These are phyloP conservation scores for Drosophila nannoptera DNA, from an alignment of 1,140 invertebrate genomes.

Conservation along the genomic window DNA sequence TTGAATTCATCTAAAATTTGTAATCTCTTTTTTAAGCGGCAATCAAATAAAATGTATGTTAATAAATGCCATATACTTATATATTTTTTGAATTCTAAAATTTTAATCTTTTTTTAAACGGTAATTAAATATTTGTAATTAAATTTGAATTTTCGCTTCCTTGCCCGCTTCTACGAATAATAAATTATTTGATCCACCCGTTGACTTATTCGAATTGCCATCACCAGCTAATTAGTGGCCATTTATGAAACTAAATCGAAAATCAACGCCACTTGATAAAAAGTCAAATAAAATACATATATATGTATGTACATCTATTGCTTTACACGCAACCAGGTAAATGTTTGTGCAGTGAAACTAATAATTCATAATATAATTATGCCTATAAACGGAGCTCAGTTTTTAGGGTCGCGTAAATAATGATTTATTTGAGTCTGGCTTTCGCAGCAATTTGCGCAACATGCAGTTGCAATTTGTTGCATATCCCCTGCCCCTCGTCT, in stretches of 20 bases:
- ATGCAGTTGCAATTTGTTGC: slow-evolving; percentile 67
- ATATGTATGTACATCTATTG: slow-evolving; percentile 36
- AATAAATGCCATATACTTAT: too few species aligned
- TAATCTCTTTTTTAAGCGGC: background rate
- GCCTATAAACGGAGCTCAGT: too few species aligned
- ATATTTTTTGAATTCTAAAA: too few species aligned
- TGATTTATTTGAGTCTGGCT: slow-evolving; percentile 56
- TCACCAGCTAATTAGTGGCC: slow-evolving; percentile 46
- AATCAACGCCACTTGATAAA: slow-evolving; percentile 55
- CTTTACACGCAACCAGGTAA: slow-evolving; percentile 38
- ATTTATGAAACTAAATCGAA: slow-evolving; percentile 44
- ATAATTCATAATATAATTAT: slow-evolving; percentile 59
- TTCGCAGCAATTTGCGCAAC: slow-evolving; percentile 32
- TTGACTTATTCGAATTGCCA: slow-evolving; percentile 9
- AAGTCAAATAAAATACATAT: slow-evolving; percentile 33
- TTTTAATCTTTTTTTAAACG: background rate
- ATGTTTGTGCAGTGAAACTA: slow-evolving; percentile 25
- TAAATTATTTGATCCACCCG: too few species aligned
- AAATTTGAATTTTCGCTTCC: too few species aligned
- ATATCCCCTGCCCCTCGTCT: background rate
- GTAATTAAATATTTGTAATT: background rate
- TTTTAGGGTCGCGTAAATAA: too few species aligned
- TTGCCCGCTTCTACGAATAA: too few species aligned
- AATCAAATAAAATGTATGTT: too few species aligned
- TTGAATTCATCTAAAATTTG: background rate